phyloP scores from a whole-genome alignment of 2,113 vertebrate species.

The Elaphurus davidianus region DNA sequence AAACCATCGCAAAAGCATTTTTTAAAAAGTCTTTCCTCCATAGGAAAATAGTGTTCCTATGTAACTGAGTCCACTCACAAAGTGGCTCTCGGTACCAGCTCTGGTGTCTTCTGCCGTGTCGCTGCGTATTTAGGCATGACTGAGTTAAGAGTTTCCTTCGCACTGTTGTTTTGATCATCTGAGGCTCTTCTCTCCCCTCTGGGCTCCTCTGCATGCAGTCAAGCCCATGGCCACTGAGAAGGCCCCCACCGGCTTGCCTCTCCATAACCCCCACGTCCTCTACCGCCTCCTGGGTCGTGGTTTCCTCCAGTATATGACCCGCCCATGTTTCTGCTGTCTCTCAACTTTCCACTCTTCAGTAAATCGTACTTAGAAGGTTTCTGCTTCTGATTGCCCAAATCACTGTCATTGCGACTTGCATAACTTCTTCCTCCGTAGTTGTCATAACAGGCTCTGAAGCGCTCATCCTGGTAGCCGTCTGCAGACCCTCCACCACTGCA shows the following conservation, averaged over 20 bases:
- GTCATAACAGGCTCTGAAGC: not conserved
- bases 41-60: constrained; percentile 88
- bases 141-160: constrained; percentile 90
- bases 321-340: not conserved
- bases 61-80: constrained; percentile 91
- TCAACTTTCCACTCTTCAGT: not conserved
- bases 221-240: constrained; percentile 74
- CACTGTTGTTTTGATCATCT: constrained; percentile 90
- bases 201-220: constrained; percentile 92
- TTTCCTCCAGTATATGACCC: not conserved
- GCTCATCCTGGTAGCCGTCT: not conserved
- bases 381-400: not conserved
- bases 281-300: not conserved
- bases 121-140: constrained; percentile 90
- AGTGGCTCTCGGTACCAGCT: constrained; percentile 91
- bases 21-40: constrained; percentile 88
- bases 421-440: no score
- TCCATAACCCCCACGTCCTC: not conserved
- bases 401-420: not conserved
- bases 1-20: constrained; percentile 24
- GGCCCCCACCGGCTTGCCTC: not conserved
- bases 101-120: constrained; percentile 90
- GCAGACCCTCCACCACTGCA: not conserved
- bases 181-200: constrained; percentile 90
- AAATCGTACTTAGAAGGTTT: not conserved